Conservation (phyloP, 1,140 invertebrate genomes). For the Gryllus bimaculatus region DNA sequence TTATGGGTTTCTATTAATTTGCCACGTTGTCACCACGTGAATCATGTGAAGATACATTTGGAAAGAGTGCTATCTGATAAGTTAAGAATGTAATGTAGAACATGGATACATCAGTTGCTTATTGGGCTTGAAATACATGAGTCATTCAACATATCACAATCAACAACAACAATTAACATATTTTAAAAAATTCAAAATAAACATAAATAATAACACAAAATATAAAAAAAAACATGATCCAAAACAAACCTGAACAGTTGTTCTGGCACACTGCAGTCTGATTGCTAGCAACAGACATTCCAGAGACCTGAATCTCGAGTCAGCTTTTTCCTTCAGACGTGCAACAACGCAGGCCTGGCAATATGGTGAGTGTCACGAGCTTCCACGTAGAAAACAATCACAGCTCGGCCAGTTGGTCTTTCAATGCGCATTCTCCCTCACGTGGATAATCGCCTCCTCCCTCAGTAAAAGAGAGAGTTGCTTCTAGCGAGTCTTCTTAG, state of each 20-base stretch:
- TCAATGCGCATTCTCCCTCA: constrained; percentile 52
- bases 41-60: too few relatives aligned
- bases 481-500: constrained; percentile 61
- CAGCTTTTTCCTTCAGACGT: constrained; percentile 54
- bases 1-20: too few relatives aligned
- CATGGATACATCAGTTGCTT: too few relatives aligned
- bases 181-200: too few relatives aligned
- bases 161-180: too few relatives aligned
- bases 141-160: too few relatives aligned
- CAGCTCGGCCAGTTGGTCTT: constrained; percentile 46
- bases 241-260: constrained; percentile 64
- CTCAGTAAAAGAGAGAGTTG: constrained; percentile 54
- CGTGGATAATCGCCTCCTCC: constrained; percentile 52
- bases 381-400: constrained; percentile 43
- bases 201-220: too few relatives aligned
- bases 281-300: constrained; percentile 60
- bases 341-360: constrained; percentile 45
- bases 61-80: too few relatives aligned
- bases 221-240: too few relatives aligned
- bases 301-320: constrained; percentile 58
- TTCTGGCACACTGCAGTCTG: constrained; percentile 83
- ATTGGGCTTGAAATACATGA: too few relatives aligned
- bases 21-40: too few relatives aligned
- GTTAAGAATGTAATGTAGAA: too few relatives aligned
- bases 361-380: background rate